A percentile compares a stretch with the other conserved stretches of the same genome.
phyloP scores from a whole-genome alignment of 2,888 invertebrate species.

The Dolichopus griseipennis region DNA sequence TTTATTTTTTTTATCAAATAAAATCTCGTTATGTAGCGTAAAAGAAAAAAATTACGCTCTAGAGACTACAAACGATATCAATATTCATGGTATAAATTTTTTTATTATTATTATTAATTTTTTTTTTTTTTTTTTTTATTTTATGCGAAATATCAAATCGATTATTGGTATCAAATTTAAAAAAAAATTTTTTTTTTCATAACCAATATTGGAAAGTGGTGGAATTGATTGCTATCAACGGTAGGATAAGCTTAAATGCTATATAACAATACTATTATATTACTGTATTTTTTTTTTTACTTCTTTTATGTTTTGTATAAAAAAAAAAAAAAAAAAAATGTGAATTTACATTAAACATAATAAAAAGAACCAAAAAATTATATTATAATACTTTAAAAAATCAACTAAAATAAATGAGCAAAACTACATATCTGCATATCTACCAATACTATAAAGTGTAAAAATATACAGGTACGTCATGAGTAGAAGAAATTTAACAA shows the following conservation, averaged over 20 bases:
- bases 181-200: not conserved
- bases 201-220: not conserved
- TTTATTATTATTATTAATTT: not conserved
- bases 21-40: not conserved
- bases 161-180: not conserved
- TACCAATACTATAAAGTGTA: too few species aligned
- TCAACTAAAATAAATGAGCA: too few species aligned
- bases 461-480: too few species aligned
- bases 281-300: not conserved
- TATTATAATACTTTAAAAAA: too few species aligned
- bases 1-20: not conserved
- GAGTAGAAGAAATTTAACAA: too few species aligned
- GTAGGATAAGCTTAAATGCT: not conserved
- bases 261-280: not conserved
- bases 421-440: too few species aligned
- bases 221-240: not conserved
- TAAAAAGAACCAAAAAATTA: too few species aligned
- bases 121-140: not conserved
- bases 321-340: too few species aligned
- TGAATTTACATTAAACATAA: too few species aligned
- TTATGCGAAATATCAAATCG: slow-evolving; percentile 1
- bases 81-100: not conserved
- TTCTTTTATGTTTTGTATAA: not conserved
- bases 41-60: not conserved
- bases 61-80: not conserved